Evolutionary conservation across 2,797 vertebrate genomes (phyloP), one percentile per base, ranked within the genome.

Genomic region (Argyrosomus regius): DNA sequence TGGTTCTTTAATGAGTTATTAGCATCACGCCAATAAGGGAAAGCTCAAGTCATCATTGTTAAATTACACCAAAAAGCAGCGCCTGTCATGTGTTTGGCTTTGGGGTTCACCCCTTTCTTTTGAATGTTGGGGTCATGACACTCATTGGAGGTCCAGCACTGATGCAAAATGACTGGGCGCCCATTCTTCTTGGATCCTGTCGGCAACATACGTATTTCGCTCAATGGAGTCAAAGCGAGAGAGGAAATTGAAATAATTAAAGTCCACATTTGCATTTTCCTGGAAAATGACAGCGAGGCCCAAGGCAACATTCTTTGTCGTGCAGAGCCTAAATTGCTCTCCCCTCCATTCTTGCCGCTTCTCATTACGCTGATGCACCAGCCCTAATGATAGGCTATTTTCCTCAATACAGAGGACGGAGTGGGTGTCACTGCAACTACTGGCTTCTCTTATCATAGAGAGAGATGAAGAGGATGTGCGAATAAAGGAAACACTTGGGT

Each of bases 161-260:
- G 64, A 83, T 87, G 72, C 77, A 80, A 54, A 88, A 87, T 46
- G 59, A 83, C 77, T 53, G 74, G 78, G 81, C 78, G 63, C 61
- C 61, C 75, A 72, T 81, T 63, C 71, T 63, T 78, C 54, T 72
- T 24, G 56, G 77, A 88, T 77, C 66, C 80, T 57, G 62, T 80
- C 62, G 53, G 75, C 65, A 70, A 54, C 71, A 59, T 80, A 22
- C 22, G 22, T 22, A 78, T 90, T 93, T 92, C 77, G 76, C 79
- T 82, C 69, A 58, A 17, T 75, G 31, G 63, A 87, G 78, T 72
- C 77, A 82, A 78, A 80, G 57, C 14, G 2, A 22, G 57, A 39
- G 70, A 75, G 67, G 69, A 90, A 92, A 85, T 83, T 67, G 53
- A 86, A 85, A 89, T 93, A 92, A 92, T 92, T 88, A 92, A 85